Evolutionary conservation across 1,140 invertebrate genomes (phyloP).

Genomic region (Aphaenogaster floridana): DNA sequence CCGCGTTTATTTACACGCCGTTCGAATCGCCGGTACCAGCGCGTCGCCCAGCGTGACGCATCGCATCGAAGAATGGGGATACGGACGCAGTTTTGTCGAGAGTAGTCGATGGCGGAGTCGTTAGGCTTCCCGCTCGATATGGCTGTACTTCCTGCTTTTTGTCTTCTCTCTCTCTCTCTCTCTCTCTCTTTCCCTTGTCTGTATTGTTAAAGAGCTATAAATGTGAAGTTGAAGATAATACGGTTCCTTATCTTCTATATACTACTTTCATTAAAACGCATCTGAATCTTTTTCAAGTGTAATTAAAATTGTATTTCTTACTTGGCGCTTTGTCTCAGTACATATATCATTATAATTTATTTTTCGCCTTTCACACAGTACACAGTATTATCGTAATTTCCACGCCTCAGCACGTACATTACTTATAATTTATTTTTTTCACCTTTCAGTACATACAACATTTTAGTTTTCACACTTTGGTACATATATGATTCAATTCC

Average conservation of each 20-base stretch:
- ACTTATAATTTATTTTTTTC: constrained; percentile 12
- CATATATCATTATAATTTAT: background rate
- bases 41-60: background rate
- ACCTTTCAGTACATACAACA: background rate
- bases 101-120: constrained; percentile 47
- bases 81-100: constrained; percentile 66
- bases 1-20: constrained; percentile 5
- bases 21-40: background rate
- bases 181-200: background rate
- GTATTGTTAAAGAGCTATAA: background rate
- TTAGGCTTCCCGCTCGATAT: background rate
- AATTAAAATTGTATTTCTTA: background rate
- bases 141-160: background rate
- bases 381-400: background rate
- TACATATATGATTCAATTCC: constrained; percentile 6
- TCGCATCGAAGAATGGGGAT: constrained; percentile 19
- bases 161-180: background rate
- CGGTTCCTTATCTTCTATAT: background rate
- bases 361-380: background rate
- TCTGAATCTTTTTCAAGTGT: background rate
- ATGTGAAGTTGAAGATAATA: background rate
- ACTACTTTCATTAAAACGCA: background rate
- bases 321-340: background rate
- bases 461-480: background rate
- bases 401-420: background rate